These are phyloP conservation scores for Eupsilia transversa DNA, from an alignment of 2,888 invertebrate species.

Conservation along the genomic window DNA sequence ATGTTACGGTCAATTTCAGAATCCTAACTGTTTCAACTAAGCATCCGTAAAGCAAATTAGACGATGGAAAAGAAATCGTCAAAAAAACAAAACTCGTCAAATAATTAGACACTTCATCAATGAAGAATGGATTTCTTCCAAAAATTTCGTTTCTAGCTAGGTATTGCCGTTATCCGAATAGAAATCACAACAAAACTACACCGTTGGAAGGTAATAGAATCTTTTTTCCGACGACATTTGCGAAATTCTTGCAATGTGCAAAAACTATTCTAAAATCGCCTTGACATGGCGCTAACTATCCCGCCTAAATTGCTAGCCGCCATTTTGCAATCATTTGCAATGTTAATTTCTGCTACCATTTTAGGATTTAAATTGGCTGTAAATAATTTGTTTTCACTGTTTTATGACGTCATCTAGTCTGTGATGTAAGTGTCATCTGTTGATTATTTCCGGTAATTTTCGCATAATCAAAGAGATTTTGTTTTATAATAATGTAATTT, in stretches of 20 bases:
- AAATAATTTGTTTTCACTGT: constrained; percentile 49
- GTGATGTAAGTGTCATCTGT: constrained; percentile 49
- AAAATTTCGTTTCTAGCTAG: constrained; percentile 22
- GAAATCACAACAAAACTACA: constrained; percentile 43
- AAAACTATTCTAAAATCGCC: constrained; percentile 67
- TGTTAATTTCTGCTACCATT: constrained; percentile 69
- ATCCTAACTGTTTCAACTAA: constrained; percentile 6
- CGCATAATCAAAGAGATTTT: constrained; percentile 24
- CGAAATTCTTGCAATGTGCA: constrained; percentile 62
- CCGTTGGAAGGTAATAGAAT: constrained; percentile 37
- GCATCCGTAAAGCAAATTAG: not conserved
- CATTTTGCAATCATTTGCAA: constrained; percentile 63
- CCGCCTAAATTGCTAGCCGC: constrained; percentile 51
- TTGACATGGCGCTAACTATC: constrained; percentile 66
- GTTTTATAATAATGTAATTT: constrained; percentile 15
- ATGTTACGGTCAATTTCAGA: not conserved
- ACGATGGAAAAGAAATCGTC: not conserved
- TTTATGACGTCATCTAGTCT: constrained; percentile 32
- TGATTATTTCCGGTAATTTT: constrained; percentile 52
- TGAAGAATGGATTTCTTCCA: constrained; percentile 14
- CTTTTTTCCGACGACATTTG: constrained; percentile 45
- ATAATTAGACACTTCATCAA: constrained; percentile 17
- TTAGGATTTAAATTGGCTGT: constrained; percentile 57
- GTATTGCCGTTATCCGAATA: constrained; percentile 44
- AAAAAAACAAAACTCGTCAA: constrained; percentile 2